A percentile compares a stretch with the other conserved stretches of the same genome.
phyloP scores from a whole-genome alignment of 2,113 vertebrate species.

The Nematolebias whitei region DNA sequence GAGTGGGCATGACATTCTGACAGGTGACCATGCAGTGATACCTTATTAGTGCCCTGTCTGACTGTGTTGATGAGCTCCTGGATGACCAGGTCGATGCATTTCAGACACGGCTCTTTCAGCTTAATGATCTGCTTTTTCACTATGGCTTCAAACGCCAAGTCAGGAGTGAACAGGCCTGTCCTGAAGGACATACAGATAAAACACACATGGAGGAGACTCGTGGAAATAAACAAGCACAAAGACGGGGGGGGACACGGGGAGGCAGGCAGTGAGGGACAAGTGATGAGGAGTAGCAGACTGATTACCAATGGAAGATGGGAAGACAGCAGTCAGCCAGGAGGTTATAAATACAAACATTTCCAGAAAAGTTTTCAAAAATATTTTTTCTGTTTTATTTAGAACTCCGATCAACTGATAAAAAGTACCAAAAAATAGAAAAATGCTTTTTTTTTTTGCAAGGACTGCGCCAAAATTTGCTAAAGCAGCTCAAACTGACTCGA shows the following conservation, averaged over 20 bases:
- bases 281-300: constrained; percentile 1
- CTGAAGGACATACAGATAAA: constrained; percentile 78
- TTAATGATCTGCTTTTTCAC: constrained; percentile 99
- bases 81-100: constrained; percentile 97
- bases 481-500: no score
- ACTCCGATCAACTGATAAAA: not conserved
- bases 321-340: not conserved
- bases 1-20: constrained; percentile 26
- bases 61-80: constrained; percentile 97
- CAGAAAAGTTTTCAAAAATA: not conserved
- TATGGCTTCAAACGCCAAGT: constrained; percentile 98
- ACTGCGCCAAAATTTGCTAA: no score
- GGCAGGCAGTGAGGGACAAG: constrained; percentile 11
- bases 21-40: constrained; percentile 74
- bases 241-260: not conserved
- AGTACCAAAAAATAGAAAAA: not conserved
- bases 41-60: constrained; percentile 96
- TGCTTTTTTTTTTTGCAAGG: no score
- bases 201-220: constrained; percentile 53
- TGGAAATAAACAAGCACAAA: constrained; percentile 18
- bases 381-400: not conserved
- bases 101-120: constrained; percentile 97
- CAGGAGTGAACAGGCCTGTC: constrained; percentile 98
- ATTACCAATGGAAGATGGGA: not conserved
- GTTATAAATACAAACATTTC: not conserved